Evolutionary conservation across 2,888 invertebrate species (phyloP), one percentile per base, ranked within the genome.

Genomic region (Heliconius sara): DNA sequence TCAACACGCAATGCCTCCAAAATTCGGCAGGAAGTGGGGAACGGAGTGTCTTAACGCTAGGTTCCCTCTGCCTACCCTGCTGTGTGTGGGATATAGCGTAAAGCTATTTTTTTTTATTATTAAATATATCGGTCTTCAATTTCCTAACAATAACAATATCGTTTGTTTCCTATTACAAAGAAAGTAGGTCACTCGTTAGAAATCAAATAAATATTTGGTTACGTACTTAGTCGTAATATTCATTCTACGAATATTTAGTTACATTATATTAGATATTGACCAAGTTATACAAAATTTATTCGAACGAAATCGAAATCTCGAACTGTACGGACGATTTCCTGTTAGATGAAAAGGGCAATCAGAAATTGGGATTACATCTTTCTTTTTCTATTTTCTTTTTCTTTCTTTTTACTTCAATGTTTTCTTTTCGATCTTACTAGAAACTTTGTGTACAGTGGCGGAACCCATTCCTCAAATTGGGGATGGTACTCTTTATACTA

Each of bases 151-250:
- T 30, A 34, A 74, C 12, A 66, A 65, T 47, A 65, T 39, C 22
- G 19, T 25, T 60, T 19, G 25, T 22, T 65, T 65, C 27, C 60
- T 75, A 43, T 65, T 39, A 65, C n/a, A 75, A 75, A 47, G 25
- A 65, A 75, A 39, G 63, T 63, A 65, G 39, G 67, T 52, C 68
- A 52, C 34, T 52, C 57, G 67, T 70, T 57, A 19, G n/a, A 70
- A 25, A 70, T 70, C 34, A 60, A 68, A 60, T 52, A 52, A 47
- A 52, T 63, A 75, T 75, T 27, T 63, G 39, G 43, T 12, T 9
- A 47, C 43, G 65, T 43, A 39, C 63, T 74, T 25, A 39, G n/a
- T 16, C 19, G 39, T 43, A 7, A 65, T 43, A 75, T 65, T 65
- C 16, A 47, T 43, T 47, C 25, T 47, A 16, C 25, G 43, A 70